Base-by-base conservation (phyloP, 2,888 invertebrate species). In the Xanthia icteritia region DNA sequence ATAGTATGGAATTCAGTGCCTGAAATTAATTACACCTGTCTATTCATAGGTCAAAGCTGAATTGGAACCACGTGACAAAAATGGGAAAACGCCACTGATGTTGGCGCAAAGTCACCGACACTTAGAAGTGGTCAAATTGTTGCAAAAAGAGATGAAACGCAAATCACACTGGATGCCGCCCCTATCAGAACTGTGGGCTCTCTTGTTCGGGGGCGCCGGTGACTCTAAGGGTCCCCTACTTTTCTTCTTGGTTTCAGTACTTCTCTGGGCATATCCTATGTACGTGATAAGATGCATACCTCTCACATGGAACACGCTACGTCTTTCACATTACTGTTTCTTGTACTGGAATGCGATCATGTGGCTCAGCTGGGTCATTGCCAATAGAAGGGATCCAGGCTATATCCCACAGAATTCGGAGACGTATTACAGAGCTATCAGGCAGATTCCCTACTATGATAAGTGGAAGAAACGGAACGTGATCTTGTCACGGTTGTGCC, bases 261-360 rank as follows among this genome's bases (percentile, higher is more conserved):
- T 99, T 9, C 95, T 99, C 42, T 99, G 99, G 99, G 99, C 98
- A 15, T 99, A 99, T 93, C 99, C 99, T 0, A 99, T 99, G 98
- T 99, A 99, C 92, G 97, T 99, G 89, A 97, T 99, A 82, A 97
- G 98, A 97, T 99, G 99, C 89, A 98, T 99, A 84, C 99, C 99
- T 1, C 97, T 98, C 63, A 99, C 99, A 0, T 99, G 99, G 99
- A 98, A 99, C 92, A 97, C 98, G 13, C 95, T 99, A 61, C 97
- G 98, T 1, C 97, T 98, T 0, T 98, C 98, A 0, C 99, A 99
- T 93, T 98, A 99, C 90, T 98, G 98, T 91, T 99, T 99, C 93
- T 98, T 99, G 83, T 98, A 98, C 91, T 98, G 98, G 98, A 99
- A 99, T 93, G 97, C 97, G 9, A 97, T 99, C 17, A 99, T 99